Base-by-base conservation (phyloP, 2,888 invertebrate genomes). In the Diachrysia chrysitis region DNA sequence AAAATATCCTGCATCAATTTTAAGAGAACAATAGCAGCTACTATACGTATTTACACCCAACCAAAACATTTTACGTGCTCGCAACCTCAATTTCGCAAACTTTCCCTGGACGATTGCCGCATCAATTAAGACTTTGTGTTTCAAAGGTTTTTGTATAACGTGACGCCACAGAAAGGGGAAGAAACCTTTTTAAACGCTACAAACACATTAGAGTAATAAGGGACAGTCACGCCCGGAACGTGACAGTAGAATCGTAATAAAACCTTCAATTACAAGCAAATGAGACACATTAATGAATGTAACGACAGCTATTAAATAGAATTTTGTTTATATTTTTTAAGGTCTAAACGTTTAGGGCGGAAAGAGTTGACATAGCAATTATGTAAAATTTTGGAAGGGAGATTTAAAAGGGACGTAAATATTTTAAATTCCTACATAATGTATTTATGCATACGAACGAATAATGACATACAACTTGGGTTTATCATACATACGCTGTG, bases 131-230 rank as follows among this genome's bases (percentile, higher is more conserved):
- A 21, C 48, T 51, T 51, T 21, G 48, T 51, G 21, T 51, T 51
- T 51, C 48, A 21, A 51, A 51, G 48, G 48, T 51, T 51, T 51
- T 51, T 48, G 37, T 46, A 46, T 48, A 54, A 69, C 32, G 58
- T 42, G 57, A 57, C 17, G 53, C 46, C 69, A 64, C 62, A 66
- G 62, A 78, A 71, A 74, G 58, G 53, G 54, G 63, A 66, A 58
- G 69, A 70, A 70, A 73, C 71, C 76, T 77, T 85, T 84, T 76
- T 64, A 73, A 81, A 74, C 65, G 75, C 71, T 80, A 86, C 84
- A 82, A 87, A 87, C 82, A 86, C 89, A 89, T 91, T 91, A 89
- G 79, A 61, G 77, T 89, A 90, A 91, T 90, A 85, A 85, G 85
- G 84, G 70, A 69, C 60, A 86, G 87, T 84, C 82, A 81, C 89